Base-by-base conservation (phyloP, 2,888 invertebrate genomes). In the Pollenia angustigena region DNA sequence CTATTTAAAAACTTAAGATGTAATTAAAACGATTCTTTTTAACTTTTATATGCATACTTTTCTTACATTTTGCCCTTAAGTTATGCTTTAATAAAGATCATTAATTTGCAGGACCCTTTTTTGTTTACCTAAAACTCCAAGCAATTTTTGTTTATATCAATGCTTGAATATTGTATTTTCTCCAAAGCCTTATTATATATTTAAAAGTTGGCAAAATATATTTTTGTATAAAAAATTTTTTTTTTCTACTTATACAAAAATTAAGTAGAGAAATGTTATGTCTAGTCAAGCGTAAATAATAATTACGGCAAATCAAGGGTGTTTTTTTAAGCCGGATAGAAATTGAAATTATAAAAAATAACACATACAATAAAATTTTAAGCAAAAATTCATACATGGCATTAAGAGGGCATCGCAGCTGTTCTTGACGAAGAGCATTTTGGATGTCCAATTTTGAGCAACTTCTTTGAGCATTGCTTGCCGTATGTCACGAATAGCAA, bases 261-360 rank as follows among this genome's bases (percentile, higher is more conserved):
- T 1, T 40, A 32, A 16, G 42, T 32, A 7, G 11, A 54, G n/a
- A 52, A 14, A 46, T 44, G 50, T 66, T 2, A 8, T 42, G 56
- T 62, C 23, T 71, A 71, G 62, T 56, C 76, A 76, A 64, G 54
- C 18, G 60, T 82, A 50, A 64, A 78, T 83, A 14, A 78, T 60
- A 58, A 58, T 58, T 81, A 58, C 23, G 23, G 10, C 52, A 81
- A 72, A 16, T 50, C 40, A 14, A 14, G 32, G 40, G 0, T 42
- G 8, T 4, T 64, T 50, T 10, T 42, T n/a, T 64, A 4, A 32
- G 4, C 32, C 32, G 0, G 6, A 32, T 32, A 32, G 4, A 32
- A 32, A 32, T 32, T 6, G 32, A 32, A 6, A 32, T 32, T 32
- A 32, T 32, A 23, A 2, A 23, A 23, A 23, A 23, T 23, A 23